These are phyloP conservation scores for Chelmon rostratus DNA, from an alignment of 2,797 vertebrate species.

Conservation along the genomic window DNA sequence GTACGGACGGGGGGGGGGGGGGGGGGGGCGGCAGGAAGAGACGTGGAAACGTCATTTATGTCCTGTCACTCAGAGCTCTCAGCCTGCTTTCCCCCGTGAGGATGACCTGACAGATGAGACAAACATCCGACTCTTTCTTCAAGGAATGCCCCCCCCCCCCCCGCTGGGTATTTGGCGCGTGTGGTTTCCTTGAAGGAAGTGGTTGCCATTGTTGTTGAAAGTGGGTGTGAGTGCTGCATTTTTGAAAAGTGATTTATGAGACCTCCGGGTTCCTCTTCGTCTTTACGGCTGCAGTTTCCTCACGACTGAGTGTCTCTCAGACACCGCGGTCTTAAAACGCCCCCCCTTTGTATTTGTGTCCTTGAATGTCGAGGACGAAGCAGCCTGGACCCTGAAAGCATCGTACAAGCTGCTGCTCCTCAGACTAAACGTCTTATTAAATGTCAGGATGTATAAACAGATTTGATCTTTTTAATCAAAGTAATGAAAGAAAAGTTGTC, in stretches of 20 bases:
- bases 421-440: neutral
- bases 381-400: neutral
- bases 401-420: slow-evolving; percentile 24
- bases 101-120: slow-evolving; percentile 35
- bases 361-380: slow-evolving; percentile 43
- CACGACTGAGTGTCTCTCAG: slow-evolving; percentile 57
- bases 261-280: slow-evolving; percentile 65
- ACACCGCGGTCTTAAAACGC: slow-evolving; percentile 57
- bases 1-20: no score
- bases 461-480: no score
- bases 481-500: no score
- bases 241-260: slow-evolving; percentile 71
- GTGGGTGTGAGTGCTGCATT: slow-evolving; percentile 57
- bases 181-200: slow-evolving; percentile 63
- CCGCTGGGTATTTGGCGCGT: slow-evolving; percentile 45
- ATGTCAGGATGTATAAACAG: no score
- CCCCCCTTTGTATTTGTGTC: slow-evolving; percentile 63
- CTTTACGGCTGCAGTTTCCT: slow-evolving; percentile 66
- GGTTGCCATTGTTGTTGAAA: slow-evolving; percentile 54
- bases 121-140: slow-evolving; percentile 40
- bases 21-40: slow-evolving; percentile 12
- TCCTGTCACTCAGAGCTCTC: neutral
- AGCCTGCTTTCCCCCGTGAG: neutral
- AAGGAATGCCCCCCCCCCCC: slow-evolving; percentile 23
- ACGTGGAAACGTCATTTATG: slow-evolving; percentile 13